Conservation (phyloP, 2,797 vertebrate genomes). For the Urocyon cinereoargenteus region DNA sequence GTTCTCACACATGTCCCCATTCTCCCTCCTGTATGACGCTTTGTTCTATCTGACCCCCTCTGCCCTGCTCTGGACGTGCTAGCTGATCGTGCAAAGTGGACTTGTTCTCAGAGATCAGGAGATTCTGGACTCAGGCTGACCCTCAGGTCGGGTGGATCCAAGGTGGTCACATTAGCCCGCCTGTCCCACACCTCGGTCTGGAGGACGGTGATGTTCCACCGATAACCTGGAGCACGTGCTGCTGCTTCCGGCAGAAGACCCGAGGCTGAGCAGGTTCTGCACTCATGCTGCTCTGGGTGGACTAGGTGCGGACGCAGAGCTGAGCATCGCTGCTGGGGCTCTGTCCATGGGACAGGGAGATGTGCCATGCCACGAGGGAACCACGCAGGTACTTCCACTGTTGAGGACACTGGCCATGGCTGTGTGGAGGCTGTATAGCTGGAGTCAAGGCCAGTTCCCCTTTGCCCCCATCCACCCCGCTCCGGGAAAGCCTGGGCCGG, state of each 20-base stretch:
- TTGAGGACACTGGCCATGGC: rapidly evolving
- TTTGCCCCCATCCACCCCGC: rapidly evolving
- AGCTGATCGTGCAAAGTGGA: background rate
- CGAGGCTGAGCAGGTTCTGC: rapidly evolving
- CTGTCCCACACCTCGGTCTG: rapidly evolving
- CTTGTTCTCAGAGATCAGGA: background rate
- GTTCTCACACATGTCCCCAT: background rate
- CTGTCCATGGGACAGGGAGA: background rate
- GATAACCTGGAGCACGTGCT: rapidly evolving
- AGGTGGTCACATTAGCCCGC: rapidly evolving
- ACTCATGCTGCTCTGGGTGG: background rate
- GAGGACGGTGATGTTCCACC: rapidly evolving
- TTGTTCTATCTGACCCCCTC: background rate
- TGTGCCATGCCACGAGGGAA: rapidly evolving
- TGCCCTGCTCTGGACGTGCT: background rate
- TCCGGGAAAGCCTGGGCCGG: background rate
- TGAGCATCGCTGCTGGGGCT: background rate
- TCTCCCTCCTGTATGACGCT: rapidly evolving
- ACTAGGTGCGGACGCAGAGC: background rate
- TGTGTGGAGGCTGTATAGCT: rapidly evolving
- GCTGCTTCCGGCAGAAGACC: background rate
- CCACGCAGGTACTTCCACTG: rapidly evolving
- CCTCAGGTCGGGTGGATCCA: rapidly evolving
- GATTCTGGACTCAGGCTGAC: background rate
- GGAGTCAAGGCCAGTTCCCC: background rate